These are phyloP conservation scores for Monochamus saltuarius DNA, from an alignment of 1,140 invertebrate species.

Conservation along the genomic window DNA sequence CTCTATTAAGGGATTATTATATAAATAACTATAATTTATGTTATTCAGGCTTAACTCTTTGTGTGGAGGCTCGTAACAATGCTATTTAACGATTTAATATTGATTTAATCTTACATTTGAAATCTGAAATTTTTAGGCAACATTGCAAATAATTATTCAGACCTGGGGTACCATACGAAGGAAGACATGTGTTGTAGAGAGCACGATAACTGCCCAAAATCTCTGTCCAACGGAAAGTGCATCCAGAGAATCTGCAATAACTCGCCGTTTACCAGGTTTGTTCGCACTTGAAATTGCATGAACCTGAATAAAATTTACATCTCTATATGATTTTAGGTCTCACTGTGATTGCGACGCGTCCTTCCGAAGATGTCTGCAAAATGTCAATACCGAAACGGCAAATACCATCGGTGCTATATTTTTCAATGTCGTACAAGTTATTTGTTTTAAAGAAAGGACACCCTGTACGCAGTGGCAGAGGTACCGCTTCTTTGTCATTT, in stretches of 20 bases:
- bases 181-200: constrained; percentile 75
- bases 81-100: too few species aligned
- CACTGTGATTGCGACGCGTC: constrained; percentile 72
- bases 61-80: too few species aligned
- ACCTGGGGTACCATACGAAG: constrained; percentile 63
- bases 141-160: constrained; percentile 56
- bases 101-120: too few species aligned
- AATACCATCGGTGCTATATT: constrained; percentile 69
- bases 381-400: constrained; percentile 65
- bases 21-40: too few species aligned
- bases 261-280: constrained; percentile 63
- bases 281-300: neutral
- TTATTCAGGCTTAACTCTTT: too few species aligned
- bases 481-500: constrained; percentile 47
- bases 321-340: constrained; percentile 51
- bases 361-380: constrained; percentile 67
- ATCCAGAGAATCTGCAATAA: constrained; percentile 67
- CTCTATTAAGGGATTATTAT: too few species aligned
- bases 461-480: constrained; percentile 66
- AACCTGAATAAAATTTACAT: too few species aligned
- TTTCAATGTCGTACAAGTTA: constrained; percentile 69
- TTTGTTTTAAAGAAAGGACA: constrained; percentile 65
- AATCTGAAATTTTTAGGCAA: constrained; percentile 29
- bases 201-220: constrained; percentile 72
- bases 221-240: constrained; percentile 61